phyloP scores from a whole-genome alignment of 2,888 invertebrate genomes.

The Lottia gigantea region DNA sequence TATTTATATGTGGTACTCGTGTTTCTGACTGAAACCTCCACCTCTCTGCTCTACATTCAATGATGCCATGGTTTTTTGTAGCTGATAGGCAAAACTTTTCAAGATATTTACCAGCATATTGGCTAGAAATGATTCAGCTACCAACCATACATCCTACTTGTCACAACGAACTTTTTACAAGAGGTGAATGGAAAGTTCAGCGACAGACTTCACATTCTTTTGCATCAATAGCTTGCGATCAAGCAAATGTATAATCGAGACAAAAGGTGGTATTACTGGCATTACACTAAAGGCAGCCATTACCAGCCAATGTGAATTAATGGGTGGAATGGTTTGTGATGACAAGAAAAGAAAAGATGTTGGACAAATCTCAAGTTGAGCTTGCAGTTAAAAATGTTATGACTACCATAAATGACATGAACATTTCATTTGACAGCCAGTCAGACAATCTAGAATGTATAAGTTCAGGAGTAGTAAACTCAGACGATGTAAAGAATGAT shows the following conservation, averaged over 20 bases:
- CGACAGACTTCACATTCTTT: too few relatives aligned
- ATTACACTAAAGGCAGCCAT: constrained; percentile 13
- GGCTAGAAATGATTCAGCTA: constrained; percentile 10
- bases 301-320: background rate
- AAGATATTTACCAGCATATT: constrained; percentile 25
- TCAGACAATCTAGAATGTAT: background rate
- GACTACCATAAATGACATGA: constrained; percentile 8
- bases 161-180: background rate
- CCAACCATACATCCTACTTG: constrained; percentile 6
- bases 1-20: constrained; percentile 21
- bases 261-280: constrained; percentile 16
- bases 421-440: constrained; percentile 5
- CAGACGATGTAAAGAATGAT: constrained; percentile 9
- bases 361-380: background rate
- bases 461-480: background rate
- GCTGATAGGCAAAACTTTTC: constrained; percentile 25
- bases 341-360: background rate
- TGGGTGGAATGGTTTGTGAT: background rate
- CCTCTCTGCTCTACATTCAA: constrained; percentile 4
- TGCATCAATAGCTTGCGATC: too few relatives aligned
- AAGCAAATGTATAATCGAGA: too few relatives aligned
- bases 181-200: too few relatives aligned
- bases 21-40: constrained; percentile 25
- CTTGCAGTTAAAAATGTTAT: constrained; percentile 10
- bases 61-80: constrained; percentile 26